Base-by-base conservation (phyloP, 2,113 vertebrate species). In the Uria lomvia region DNA sequence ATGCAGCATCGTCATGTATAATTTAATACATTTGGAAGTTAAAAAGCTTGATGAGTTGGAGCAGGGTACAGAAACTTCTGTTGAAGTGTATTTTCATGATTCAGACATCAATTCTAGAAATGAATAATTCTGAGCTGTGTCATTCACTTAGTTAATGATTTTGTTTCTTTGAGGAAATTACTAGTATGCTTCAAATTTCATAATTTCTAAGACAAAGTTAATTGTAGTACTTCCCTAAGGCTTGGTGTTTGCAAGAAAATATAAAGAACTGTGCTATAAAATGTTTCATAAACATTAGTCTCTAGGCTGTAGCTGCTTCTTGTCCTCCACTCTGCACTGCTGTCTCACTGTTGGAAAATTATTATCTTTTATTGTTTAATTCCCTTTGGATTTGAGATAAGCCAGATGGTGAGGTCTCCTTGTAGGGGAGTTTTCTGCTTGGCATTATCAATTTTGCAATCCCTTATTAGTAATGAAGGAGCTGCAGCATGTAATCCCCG, bases 331-430 rank as follows among this genome's bases (percentile, higher is more conserved):
- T 83, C 79, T 66, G 88, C 65, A 38, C 72, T 84, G 86, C 92
- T 80, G 26, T 68, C 36, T 91, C 43, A 32, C 60, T 92, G 59
- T 45, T 94, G 80, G 91, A 86, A 94, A 96, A 96, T 97, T 73
- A 94, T 86, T 84, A 26, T 86, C 83, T 80, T 95, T 95, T 88
- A 88, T 95, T 95, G 90, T 93, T 93, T 79, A 90, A 95, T 89
- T 96, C 94, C 93, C 92, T 91, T n/a, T 40, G 94, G 90, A 30
- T 72, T 92, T 90, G 74, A 65, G 73, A 85, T 63, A 60, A 94
- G 90, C 36, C 94, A 96, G 87, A 94, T 97, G 96, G 96, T 82
- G 62, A 94, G 87, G 78, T 95, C 5, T 84, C 66, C 76, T 86
- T 88, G 49, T 73, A 82, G 74, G 73, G 74, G 80, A 87, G 53